These are phyloP conservation scores for Drosophila planitibia DNA, from an alignment of 2,888 invertebrate species.

Conservation along the genomic window DNA sequence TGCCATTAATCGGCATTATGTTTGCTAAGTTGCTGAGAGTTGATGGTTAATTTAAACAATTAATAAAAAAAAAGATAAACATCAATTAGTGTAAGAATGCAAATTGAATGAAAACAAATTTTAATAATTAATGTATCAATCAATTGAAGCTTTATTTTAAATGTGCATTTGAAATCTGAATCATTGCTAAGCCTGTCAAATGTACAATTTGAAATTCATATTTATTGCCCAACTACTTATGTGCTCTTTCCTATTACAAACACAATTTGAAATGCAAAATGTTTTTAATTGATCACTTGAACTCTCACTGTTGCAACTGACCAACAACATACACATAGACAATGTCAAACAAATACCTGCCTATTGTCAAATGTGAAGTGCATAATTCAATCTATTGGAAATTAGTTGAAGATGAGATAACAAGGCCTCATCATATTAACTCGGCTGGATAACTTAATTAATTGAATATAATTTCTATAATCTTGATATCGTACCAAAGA, in stretches of 20 bases:
- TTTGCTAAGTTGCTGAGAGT: neutral
- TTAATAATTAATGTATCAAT: neutral
- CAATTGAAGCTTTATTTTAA: neutral
- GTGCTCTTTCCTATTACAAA: neutral
- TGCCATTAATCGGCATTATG: neutral
- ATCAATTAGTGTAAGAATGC: neutral
- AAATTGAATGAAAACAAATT: neutral
- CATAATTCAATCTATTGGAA: slow-evolving; percentile 26
- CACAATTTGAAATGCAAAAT: neutral
- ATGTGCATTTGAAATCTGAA: neutral
- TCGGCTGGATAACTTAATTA: slow-evolving; percentile 10
- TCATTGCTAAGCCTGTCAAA: neutral
- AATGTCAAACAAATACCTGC: neutral
- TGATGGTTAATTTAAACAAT: neutral
- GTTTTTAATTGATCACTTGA: neutral
- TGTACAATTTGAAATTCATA: neutral
- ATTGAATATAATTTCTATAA: slow-evolving; percentile 39
- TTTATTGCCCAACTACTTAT: neutral
- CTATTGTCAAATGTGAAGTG: slow-evolving; percentile 21
- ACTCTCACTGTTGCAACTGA: neutral
- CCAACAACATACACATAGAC: neutral
- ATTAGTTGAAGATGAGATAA: slow-evolving; percentile 22
- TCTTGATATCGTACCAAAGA: slow-evolving; percentile 16
- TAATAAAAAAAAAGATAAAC: neutral
- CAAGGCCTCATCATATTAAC: slow-evolving; percentile 26